Evolutionary conservation across 2,113 vertebrate genomes (phyloP).

Genomic region (Pholis gunnellus): DNA sequence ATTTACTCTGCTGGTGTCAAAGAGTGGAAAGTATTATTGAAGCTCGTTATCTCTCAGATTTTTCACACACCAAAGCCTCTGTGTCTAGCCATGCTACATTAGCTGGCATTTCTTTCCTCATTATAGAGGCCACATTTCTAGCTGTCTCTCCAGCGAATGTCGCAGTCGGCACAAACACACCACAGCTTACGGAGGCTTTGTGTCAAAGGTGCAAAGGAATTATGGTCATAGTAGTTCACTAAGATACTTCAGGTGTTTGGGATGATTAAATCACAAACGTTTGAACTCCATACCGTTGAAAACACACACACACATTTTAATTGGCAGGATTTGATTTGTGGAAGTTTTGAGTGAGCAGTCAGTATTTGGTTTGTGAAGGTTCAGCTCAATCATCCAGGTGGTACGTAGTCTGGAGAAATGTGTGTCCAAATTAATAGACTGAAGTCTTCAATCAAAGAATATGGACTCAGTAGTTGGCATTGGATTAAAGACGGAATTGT

Average conservation of each 20-base stretch:
- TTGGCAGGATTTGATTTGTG: conserved; percentile 22
- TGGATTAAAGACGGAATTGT: conserved; percentile 13
- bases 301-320: conserved; percentile 9
- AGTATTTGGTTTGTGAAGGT: conserved; percentile 19
- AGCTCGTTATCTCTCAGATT: conserved; percentile 25
- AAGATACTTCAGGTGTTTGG: neutral
- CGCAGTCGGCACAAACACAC: neutral
- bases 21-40: conserved; percentile 14
- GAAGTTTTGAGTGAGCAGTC: conserved; percentile 22
- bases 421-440: neutral
- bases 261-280: conserved; percentile 31
- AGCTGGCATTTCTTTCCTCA: conserved; percentile 31
- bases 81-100: conserved; percentile 33
- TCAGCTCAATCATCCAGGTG: conserved; percentile 42
- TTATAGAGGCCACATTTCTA: conserved; percentile 37
- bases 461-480: conserved; percentile 13
- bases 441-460: conserved; percentile 21
- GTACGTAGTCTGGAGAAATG: conserved; percentile 9
- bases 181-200: conserved; percentile 1
- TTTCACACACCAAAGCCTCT: conserved; percentile 1
- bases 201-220: conserved; percentile 30
- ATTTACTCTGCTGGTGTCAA: conserved; percentile 42
- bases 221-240: conserved; percentile 17
- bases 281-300: neutral
- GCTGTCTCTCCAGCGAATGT: neutral